phyloP scores from a whole-genome alignment of 2,797 vertebrate species.

The Babyrousa celebensis region DNA sequence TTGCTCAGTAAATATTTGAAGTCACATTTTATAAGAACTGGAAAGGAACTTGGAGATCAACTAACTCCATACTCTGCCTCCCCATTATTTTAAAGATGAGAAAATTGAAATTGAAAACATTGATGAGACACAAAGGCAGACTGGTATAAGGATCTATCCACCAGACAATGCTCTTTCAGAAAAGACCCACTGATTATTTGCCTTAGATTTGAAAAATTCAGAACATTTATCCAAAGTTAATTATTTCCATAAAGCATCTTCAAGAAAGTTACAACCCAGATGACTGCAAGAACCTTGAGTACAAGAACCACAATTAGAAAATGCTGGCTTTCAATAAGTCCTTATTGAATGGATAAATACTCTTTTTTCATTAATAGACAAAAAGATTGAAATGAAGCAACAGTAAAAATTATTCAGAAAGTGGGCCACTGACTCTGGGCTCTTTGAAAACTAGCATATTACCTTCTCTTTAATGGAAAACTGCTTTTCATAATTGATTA shows the following conservation, averaged over 20 bases:
- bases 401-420: background rate
- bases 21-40: background rate
- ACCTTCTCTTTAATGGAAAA: constrained; percentile 58
- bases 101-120: background rate
- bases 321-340: background rate
- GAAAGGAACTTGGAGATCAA: background rate
- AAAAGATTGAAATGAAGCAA: background rate
- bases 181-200: background rate
- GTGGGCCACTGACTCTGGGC: background rate
- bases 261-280: background rate
- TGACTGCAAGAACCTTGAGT: background rate
- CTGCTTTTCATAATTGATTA: constrained; percentile 72
- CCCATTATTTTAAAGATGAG: background rate
- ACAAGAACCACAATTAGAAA: background rate
- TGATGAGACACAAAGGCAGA: background rate
- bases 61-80: background rate
- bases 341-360: background rate
- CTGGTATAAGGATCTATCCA: background rate
- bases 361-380: background rate
- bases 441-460: constrained; percentile 25
- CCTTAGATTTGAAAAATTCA: background rate
- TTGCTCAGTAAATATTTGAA: background rate
- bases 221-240: background rate
- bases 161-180: background rate
- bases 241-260: background rate